Evolutionary conservation across 2,888 invertebrate species (phyloP).

Genomic region (Lutraria lutraria): DNA sequence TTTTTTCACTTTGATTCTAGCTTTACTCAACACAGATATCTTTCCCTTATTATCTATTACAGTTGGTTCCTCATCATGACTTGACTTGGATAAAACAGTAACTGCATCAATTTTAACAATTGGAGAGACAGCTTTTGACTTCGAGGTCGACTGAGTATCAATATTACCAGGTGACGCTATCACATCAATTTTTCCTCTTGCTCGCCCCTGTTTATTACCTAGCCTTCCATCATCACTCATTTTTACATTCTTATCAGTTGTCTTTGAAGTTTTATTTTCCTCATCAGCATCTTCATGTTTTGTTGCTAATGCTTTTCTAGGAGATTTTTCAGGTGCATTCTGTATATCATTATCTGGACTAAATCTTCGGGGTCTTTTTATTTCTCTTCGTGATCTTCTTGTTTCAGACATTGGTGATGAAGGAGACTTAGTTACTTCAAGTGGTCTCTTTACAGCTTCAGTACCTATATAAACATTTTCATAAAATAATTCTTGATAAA

Average conservation of each 20-base stretch:
- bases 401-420: conserved; percentile 28
- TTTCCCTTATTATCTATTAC: not conserved
- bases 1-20: conserved; percentile 36
- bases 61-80: not conserved
- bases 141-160: not conserved
- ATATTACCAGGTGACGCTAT: not conserved
- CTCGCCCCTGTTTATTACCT: not conserved
- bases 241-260: not conserved
- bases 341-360: conserved; percentile 50
- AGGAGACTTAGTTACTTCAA: not conserved
- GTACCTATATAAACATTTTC: not conserved
- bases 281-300: not conserved
- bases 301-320: not conserved
- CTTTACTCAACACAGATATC: conserved; percentile 29
- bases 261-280: not conserved
- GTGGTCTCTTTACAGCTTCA: not conserved
- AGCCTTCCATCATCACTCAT: not conserved
- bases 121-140: not conserved
- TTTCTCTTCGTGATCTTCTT: conserved; percentile 52
- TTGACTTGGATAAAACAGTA: not conserved
- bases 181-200: not conserved
- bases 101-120: not conserved
- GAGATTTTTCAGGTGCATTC: not conserved
- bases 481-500: not conserved
- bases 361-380: conserved; percentile 61